A percentile compares a stretch with the other conserved stretches of the same genome.
These are phyloP conservation scores for Eospalax fontanierii DNA, from an alignment of 2,797 vertebrate genomes.

Conservation along the genomic window DNA sequence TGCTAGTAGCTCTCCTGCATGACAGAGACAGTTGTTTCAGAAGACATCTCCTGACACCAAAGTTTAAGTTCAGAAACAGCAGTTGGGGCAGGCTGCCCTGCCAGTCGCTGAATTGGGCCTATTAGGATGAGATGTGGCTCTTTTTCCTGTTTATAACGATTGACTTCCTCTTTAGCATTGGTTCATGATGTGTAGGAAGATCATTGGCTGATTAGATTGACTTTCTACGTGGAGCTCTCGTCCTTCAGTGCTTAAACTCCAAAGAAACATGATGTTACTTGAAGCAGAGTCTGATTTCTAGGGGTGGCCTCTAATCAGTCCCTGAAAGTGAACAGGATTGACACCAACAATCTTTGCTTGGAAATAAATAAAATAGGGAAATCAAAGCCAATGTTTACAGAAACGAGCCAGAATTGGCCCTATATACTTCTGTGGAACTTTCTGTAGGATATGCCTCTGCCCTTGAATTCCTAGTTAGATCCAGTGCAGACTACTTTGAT, in stretches of 20 bases:
- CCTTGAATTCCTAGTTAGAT: not conserved
- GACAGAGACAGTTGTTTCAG: not conserved
- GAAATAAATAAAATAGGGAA: slow-evolving; percentile 46
- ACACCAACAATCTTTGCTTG: not conserved
- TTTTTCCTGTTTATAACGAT: not conserved
- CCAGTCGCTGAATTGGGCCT: not conserved
- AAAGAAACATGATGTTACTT: not conserved
- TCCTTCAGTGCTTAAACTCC: not conserved
- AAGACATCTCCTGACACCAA: not conserved
- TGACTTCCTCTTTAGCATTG: not conserved
- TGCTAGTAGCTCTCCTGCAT: not conserved
- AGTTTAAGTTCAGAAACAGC: not conserved
- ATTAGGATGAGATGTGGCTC: not conserved
- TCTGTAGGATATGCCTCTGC: not conserved
- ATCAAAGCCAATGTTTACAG: not conserved
- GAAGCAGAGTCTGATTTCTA: not conserved
- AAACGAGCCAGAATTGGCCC: not conserved
- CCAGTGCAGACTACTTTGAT: not conserved
- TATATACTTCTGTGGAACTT: not conserved
- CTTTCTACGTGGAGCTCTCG: not conserved
- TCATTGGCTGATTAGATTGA: not conserved
- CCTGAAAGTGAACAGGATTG: not conserved
- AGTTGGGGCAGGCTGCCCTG: not conserved
- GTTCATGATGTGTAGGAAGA: not conserved
- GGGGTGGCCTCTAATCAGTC: not conserved